Base-by-base conservation (phyloP, 2,888 invertebrate species). In the Cephus pulcher region DNA sequence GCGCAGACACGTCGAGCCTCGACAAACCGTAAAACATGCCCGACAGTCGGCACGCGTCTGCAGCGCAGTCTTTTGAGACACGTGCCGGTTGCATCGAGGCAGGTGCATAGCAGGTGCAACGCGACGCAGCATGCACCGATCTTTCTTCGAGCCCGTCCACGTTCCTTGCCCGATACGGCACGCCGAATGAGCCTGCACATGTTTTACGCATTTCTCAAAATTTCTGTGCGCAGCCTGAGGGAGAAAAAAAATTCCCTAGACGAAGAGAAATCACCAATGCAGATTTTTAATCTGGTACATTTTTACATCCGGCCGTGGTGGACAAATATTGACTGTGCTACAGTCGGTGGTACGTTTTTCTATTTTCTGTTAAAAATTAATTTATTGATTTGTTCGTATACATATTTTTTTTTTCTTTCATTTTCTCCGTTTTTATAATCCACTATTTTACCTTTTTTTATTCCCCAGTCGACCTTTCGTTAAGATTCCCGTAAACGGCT, bases 31-130 rank as follows among this genome's bases (percentile, higher is more conserved):
- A 56, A 56, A 56, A 32, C 71, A 34, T 32, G 71, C 71, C 71
- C 71, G 71, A 32, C 71, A 71, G 71, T 71, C 71, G 71, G 71
- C 71, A 71, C 71, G 71, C 71, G 71, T 71, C 32, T 71, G 32
- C 71, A 15, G 23, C 15, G 71, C 33, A 34, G 71, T 71, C 56
- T 9, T 71, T 71, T 32, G 32, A 56, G 56, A 71, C 71, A 34
- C 71, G 71, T 71, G 71, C 71, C 56, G n/a, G 71, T 71, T 71
- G 71, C 71, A 34, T 15, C 56, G 56, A 9, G 32, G 71, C 71
- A 71, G 71, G 71, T 71, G 71, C 71, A 34, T 6, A 15, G 71
- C 71, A 71, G 71, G 71, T 71, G 71, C 71, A 71, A 71, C 32
- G 12, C 71, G 56, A 56, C 1, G 15, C 56, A 56, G 15, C 56